A percentile compares a stretch with the other conserved stretches of the same genome.
Evolutionary conservation across 2,797 vertebrate species (phyloP).

Genomic region (Trichosurus vulpecula): DNA sequence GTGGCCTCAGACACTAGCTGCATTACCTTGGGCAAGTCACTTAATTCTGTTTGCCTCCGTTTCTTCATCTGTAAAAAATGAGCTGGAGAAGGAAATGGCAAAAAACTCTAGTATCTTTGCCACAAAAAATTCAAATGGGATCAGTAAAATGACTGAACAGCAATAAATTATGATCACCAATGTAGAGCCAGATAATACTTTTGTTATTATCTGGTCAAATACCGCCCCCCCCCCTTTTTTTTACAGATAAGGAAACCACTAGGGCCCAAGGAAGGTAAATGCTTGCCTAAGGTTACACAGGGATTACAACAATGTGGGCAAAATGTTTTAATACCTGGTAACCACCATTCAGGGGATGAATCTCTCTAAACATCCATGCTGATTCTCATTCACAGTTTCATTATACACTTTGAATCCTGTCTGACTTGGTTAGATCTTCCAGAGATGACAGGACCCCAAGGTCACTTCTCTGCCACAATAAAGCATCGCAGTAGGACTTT

Average conservation of each 20-base stretch:
- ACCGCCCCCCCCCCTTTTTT: fast-evolving
- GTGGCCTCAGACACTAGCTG: neutral
- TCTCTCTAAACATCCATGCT: neutral
- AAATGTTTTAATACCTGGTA: neutral
- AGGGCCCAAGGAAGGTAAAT: neutral
- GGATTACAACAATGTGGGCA: neutral
- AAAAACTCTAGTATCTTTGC: neutral
- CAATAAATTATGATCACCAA: neutral
- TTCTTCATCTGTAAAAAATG: neutral
- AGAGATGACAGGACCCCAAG: neutral
- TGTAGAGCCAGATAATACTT: neutral
- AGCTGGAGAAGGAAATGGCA: neutral
- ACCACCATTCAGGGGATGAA: neutral
- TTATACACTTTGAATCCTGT: neutral
- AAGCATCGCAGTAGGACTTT: neutral
- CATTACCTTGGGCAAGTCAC: neutral
- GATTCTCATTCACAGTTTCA: neutral
- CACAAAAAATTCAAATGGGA: neutral
- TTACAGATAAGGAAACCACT: neutral
- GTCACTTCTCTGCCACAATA: neutral
- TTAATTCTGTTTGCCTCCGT: neutral
- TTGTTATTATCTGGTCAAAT: neutral
- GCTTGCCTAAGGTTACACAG: neutral
- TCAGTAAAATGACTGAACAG: neutral
- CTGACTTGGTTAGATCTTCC: neutral